Evolutionary conservation across 1,140 invertebrate genomes (phyloP), one percentile per base, ranked within the genome.

Genomic region (Scaptomyza hsui): DNA sequence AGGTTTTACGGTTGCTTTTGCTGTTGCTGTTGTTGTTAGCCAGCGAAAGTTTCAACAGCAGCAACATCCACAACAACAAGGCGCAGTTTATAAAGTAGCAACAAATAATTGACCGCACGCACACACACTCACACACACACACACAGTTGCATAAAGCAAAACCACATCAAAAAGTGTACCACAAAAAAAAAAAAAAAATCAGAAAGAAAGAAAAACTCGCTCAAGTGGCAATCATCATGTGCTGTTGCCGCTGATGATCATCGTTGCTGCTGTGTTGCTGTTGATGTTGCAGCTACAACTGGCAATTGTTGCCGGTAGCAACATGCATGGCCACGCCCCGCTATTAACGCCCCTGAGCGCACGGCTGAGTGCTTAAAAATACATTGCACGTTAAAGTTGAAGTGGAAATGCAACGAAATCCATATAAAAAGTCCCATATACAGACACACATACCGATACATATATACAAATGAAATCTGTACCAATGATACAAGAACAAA

Each of bases 301-400:
- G 81, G 81, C 77, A 85, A 81, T 83, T 82, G 80, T 85, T 85
- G 79, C 79, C 65, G 67, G 29, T 70, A 57, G 21, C 44, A 29
- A 51, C 56, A 32, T 65, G 68, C 41, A 42, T 16, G n/a, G 21
- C 12, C 10, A 42, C 45, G 53, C 48, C 48, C 21, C 13, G 5
- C 26, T 29, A 41, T 26, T 44, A 39, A 47, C 19, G 9, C 16
- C 18, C 18, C 10, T 19, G 49, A 21, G 0, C 32, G 32, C 49
- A 32, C 55, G 18, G 42, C 39, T 44, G 55, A 75, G 65, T 72
- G 82, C 81, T 86, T 78, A 81, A 81, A 86, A 86, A 86, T 81
- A 86, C 78, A 88, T 88, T 81, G 77, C 82, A 86, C 81, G 81
- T 81, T 85, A 77, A 81, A 81, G 86, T 85, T 85, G 73, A 77